phyloP scores from a whole-genome alignment of 2,888 invertebrate genomes.

The Drosophila algonquin region DNA sequence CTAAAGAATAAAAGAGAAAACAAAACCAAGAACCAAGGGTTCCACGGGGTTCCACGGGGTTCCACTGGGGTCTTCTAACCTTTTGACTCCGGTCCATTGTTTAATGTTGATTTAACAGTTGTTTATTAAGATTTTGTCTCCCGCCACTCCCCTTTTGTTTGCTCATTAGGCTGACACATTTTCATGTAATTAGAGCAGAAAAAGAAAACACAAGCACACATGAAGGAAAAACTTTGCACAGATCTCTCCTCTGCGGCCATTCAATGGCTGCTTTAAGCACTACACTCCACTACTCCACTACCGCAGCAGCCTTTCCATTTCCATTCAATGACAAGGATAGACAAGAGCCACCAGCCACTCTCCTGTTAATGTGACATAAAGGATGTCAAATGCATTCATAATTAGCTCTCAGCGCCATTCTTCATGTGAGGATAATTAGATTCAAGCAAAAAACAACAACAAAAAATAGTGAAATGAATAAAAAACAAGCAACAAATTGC shows the following conservation, averaged over 20 bases:
- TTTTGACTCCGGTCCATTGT: neutral
- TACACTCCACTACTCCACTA: constrained; percentile 11
- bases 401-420: constrained; percentile 33
- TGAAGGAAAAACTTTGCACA: neutral
- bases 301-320: constrained; percentile 12
- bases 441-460: neutral
- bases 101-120: constrained; percentile 3
- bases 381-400: constrained; percentile 20
- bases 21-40: neutral
- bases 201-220: neutral
- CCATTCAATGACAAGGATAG: constrained; percentile 36
- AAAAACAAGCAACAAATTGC: constrained; percentile 29
- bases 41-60: neutral
- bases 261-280: constrained; percentile 26
- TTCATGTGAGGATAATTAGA: constrained; percentile 43
- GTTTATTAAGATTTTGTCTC: constrained; percentile 14
- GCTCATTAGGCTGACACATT: constrained; percentile 44
- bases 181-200: constrained; percentile 27
- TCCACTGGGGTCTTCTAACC: neutral
- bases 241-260: constrained; percentile 18
- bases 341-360: constrained; percentile 6
- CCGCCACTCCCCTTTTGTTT: constrained; percentile 18
- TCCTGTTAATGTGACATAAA: constrained; percentile 25
- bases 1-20: neutral
- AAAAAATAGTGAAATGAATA: constrained; percentile 11